These are phyloP conservation scores for Lagorchestes hirsutus DNA, from an alignment of 2,797 vertebrate species.

Conservation along the genomic window DNA sequence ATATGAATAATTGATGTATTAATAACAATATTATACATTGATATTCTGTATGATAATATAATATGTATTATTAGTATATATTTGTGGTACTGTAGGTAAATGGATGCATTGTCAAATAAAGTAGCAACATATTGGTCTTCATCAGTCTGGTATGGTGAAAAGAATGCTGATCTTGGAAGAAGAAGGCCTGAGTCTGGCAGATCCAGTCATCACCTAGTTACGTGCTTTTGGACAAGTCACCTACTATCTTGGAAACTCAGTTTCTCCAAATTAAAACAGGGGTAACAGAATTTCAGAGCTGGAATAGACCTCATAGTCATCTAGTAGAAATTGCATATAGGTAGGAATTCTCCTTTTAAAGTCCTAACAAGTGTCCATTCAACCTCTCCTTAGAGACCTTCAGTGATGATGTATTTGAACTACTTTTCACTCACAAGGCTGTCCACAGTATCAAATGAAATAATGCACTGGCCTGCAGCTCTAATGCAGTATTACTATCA, in stretches of 20 bases:
- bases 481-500: neutral
- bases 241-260: neutral
- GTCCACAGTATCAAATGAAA: neutral
- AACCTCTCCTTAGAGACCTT: neutral
- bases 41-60: no score
- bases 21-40: no score
- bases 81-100: neutral
- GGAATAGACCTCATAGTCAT: neutral
- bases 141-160: neutral
- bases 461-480: neutral
- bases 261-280: neutral
- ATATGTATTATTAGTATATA: no score
- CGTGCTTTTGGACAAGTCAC: neutral
- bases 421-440: neutral
- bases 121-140: neutral
- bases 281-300: neutral
- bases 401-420: neutral
- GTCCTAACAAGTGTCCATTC: neutral
- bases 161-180: neutral
- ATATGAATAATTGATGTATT: no score
- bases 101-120: neutral
- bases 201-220: neutral
- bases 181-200: neutral
- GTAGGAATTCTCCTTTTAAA: neutral
- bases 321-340: neutral